phyloP scores from a whole-genome alignment of 2,888 invertebrate genomes.

The Branchipolynoe longqiensis region DNA sequence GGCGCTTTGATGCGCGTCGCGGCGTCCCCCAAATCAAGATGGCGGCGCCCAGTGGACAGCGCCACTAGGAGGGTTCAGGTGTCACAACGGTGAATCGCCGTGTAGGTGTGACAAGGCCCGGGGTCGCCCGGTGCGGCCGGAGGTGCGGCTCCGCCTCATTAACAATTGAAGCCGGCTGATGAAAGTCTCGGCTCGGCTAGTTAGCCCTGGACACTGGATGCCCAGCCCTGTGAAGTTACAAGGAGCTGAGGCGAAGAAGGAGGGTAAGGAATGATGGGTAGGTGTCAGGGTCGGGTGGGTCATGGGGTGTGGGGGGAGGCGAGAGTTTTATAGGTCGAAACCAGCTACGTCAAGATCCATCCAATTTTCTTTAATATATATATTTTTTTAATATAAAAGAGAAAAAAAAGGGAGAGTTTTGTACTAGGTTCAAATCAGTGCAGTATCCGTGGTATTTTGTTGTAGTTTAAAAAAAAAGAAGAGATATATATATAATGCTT shows the following conservation, averaged over 20 bases:
- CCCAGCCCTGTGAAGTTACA: no score
- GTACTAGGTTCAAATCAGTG: no score
- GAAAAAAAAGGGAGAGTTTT: no score
- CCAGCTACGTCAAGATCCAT: no score
- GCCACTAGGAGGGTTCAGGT: slow-evolving; percentile 35
- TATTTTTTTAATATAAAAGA: no score
- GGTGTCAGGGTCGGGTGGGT: neutral
- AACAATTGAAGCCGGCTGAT: slow-evolving; percentile 31
- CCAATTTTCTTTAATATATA: no score
- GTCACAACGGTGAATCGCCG: slow-evolving; percentile 12
- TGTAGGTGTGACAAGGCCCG: neutral
- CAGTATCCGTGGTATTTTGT: no score
- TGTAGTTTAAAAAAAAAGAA: no score
- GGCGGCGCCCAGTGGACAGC: slow-evolving; percentile 18
- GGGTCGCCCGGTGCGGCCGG: slow-evolving; percentile 32
- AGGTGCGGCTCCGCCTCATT: slow-evolving; percentile 26
- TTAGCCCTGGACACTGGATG: slow-evolving; percentile 29
- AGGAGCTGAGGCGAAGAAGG: no score
- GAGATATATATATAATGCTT: no score
- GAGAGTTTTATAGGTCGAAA: no score
- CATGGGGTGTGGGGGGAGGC: neutral
- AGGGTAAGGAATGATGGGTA: neutral
- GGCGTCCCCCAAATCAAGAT: slow-evolving; percentile 1
- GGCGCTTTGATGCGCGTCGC: neutral
- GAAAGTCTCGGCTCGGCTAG: slow-evolving; percentile 39